phyloP scores from a whole-genome alignment of 2,888 invertebrate species.

The Stenoptilia bipunctidactyla region DNA sequence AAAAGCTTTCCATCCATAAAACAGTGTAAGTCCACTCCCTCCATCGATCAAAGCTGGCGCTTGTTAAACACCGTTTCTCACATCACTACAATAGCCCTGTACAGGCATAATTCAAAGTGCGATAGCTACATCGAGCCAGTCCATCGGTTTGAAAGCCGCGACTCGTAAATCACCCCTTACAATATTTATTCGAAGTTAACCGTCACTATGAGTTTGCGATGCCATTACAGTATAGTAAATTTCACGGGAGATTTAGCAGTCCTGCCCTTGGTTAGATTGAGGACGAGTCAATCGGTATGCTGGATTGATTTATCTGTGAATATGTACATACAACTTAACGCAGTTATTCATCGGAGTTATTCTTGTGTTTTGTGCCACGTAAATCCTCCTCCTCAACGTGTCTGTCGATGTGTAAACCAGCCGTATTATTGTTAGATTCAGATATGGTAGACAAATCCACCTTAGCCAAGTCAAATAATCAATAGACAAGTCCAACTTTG shows the following conservation, averaged over 20 bases:
- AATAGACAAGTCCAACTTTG: no score
- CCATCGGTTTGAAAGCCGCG: slow-evolving; percentile 48
- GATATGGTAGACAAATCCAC: no score
- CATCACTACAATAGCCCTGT: slow-evolving; percentile 64
- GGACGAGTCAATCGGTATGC: slow-evolving; percentile 17
- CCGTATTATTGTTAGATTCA: no score
- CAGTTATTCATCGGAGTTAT: no score
- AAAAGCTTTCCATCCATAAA: no score
- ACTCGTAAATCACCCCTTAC: slow-evolving; percentile 65
- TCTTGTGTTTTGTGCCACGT: no score
- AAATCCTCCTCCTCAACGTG: no score
- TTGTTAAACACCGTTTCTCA: slow-evolving; percentile 69
- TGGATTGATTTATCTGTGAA: no score
- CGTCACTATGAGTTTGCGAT: slow-evolving; percentile 40
- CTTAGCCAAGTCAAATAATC: no score
- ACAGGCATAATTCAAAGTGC: slow-evolving; percentile 66
- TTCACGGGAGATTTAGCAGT: neutral
- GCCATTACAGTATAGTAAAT: slow-evolving; percentile 18
- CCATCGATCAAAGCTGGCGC: slow-evolving; percentile 55
- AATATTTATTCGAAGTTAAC: slow-evolving; percentile 59
- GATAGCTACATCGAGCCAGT: slow-evolving; percentile 55
- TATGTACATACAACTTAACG: no score
- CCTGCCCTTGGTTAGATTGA: neutral
- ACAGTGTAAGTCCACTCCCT: slow-evolving; percentile 12
- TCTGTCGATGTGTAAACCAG: no score